These are phyloP conservation scores for Zaprionus capensis DNA, from an alignment of 1,140 invertebrate genomes.

Conservation along the genomic window DNA sequence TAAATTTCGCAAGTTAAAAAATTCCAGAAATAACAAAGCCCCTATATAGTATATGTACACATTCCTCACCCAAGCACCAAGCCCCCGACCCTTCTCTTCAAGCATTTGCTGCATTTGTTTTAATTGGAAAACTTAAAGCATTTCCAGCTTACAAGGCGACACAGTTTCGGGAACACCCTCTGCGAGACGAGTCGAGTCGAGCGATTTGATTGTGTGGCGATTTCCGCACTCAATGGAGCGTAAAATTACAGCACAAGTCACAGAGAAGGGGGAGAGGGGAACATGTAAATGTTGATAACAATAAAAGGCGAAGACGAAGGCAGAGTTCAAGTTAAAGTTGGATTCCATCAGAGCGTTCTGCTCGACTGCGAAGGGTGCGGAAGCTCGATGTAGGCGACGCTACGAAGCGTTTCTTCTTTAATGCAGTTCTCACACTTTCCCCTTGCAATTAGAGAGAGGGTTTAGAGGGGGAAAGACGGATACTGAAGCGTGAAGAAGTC, in stretches of 20 bases:
- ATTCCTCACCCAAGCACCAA: background rate
- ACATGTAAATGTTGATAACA: slow-evolving; percentile 47
- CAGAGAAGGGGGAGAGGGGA: background rate
- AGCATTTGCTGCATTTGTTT: slow-evolving; percentile 35
- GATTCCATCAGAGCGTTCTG: slow-evolving; percentile 37
- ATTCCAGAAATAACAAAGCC: slow-evolving; percentile 39
- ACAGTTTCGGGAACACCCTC: slow-evolving; percentile 30
- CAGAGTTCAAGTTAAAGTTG: slow-evolving; percentile 38
- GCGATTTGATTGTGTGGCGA: slow-evolving; percentile 68
- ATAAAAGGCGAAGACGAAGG: slow-evolving; percentile 35
- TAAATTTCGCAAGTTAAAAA: slow-evolving; percentile 52
- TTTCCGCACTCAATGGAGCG: slow-evolving; percentile 69
- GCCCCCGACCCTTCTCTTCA: background rate
- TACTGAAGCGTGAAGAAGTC: slow-evolving; percentile 36
- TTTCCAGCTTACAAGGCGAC: slow-evolving; percentile 25
- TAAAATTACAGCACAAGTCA: slow-evolving; percentile 63
- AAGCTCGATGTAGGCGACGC: slow-evolving; percentile 28
- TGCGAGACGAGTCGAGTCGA: background rate
- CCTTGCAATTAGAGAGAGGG: background rate
- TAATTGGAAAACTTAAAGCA: slow-evolving; percentile 63
- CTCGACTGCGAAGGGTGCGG: slow-evolving; percentile 15
- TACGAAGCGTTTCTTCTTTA: slow-evolving; percentile 37
- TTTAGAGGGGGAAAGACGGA: background rate
- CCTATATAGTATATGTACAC: slow-evolving; percentile 2
- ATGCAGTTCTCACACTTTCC: slow-evolving; percentile 47